phyloP scores from a whole-genome alignment of 2,797 vertebrate genomes.

The Cynodonichthys magdalenae region DNA sequence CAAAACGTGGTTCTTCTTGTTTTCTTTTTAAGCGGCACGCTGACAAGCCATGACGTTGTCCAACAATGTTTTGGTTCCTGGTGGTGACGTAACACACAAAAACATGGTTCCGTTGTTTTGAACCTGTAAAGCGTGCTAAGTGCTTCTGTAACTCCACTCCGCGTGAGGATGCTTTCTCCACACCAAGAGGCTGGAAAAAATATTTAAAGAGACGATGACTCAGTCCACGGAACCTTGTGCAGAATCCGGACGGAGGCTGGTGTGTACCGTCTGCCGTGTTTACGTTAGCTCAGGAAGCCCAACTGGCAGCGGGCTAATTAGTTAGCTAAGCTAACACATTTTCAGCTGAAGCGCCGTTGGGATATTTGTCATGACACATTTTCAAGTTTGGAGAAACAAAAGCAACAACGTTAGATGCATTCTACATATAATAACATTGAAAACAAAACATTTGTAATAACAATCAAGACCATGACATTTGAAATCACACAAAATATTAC shows the following conservation, averaged over 20 bases:
- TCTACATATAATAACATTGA: constrained; percentile 3
- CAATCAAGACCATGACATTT: neutral
- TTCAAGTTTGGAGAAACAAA: constrained; percentile 17
- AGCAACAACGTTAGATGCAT: neutral
- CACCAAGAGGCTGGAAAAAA: constrained; percentile 77
- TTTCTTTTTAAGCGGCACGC: constrained; percentile 21
- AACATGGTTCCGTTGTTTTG: constrained; percentile 94
- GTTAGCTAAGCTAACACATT: constrained; percentile 70
- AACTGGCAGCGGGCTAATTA: constrained; percentile 70
- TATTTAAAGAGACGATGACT: constrained; percentile 83
- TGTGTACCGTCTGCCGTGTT: constrained; percentile 86
- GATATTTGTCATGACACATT: constrained; percentile 46
- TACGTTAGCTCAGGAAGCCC: constrained; percentile 62
- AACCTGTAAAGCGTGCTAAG: constrained; percentile 83
- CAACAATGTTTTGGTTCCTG: constrained; percentile 91
- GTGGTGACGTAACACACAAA: constrained; percentile 88
- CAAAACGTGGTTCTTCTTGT: neutral
- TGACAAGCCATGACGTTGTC: constrained; percentile 76
- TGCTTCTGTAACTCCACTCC: constrained; percentile 63
- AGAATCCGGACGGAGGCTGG: constrained; percentile 94
- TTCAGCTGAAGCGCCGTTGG: constrained; percentile 14
- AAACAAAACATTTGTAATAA: neutral
- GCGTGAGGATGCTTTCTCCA: constrained; percentile 58
- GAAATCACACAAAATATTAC: constrained; percentile 11
- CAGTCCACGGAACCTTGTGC: constrained; percentile 89